Base-by-base conservation (phyloP, 2,113 vertebrate species). In the Delphinus delphis region DNA sequence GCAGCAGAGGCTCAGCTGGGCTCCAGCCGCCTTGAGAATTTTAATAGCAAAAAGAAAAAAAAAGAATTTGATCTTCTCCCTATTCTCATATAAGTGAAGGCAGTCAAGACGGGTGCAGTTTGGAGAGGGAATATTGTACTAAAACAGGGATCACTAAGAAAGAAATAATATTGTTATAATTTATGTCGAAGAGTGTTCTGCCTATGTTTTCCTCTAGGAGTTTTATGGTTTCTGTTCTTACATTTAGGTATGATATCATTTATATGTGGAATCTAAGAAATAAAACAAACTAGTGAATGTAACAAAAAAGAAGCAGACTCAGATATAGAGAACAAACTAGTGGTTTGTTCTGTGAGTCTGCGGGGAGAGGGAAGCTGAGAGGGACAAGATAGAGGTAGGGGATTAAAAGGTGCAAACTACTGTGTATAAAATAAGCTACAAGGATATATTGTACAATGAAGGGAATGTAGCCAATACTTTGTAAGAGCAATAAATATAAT, bases 1-100 rank as follows among this genome's bases (percentile, higher is more conserved):
- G 97, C 97, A 76, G 97, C 93, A 93, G 97, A 98, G 98, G 98
- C 97, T 99, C 98, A 98, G 99, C 99, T 97, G 98, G 98, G 99
- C 53, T 53, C 53, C 53, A 17, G 53, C 53, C 5, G 5, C 15
- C 53, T 53, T 6, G 53, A 53, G 31, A 28, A 26, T 4, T 71
- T 70, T 18, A 50, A 63, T 5, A 65, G 31, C 8, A 26, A 62
- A 62, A 62, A 62, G 50, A 71, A 81, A 92, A 85, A 7, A 74
- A n/a, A 84, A 21, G 5, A 41, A 5, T 20, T 41, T 89, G n/a
- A 58, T 41, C n/a, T 15, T 67, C 18, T 38, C 11, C 21, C 9
- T 9, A 9, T 17, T 80, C 3, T 5, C 15, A 82, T 79, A 79
- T 6, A 50, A 63, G 12, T 31, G n/a, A 95, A 26, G 4, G 11